Evolutionary conservation across 2,888 invertebrate genomes (phyloP).

Genomic region (Anagyrus pseudococci): DNA sequence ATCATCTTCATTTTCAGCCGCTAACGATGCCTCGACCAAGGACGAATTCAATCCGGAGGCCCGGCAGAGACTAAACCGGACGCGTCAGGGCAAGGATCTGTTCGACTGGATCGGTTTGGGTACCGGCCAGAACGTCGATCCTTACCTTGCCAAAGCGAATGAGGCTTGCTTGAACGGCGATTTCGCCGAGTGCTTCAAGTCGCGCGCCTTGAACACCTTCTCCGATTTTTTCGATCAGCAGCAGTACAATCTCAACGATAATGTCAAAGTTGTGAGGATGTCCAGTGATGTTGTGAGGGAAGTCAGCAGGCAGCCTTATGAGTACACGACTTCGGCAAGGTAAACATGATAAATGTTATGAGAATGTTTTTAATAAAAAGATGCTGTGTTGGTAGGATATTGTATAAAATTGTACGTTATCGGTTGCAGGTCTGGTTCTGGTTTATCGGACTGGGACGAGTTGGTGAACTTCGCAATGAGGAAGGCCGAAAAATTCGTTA

Average conservation of each 20-base stretch:
- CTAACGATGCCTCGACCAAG: conserved; percentile 17
- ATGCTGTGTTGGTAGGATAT: too few relatives aligned
- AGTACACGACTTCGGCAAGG: conserved; percentile 73
- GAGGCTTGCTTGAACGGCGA: conserved; percentile 80
- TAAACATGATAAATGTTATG: conserved; percentile 32
- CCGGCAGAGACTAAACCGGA: conserved; percentile 49
- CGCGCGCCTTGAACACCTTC: conserved; percentile 76
- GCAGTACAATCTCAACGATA: conserved; percentile 67
- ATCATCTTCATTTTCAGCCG: not conserved
- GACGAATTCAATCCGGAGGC: conserved; percentile 28
- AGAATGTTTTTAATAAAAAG: not conserved
- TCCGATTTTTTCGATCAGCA: conserved; percentile 79
- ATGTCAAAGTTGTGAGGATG: conserved; percentile 75
- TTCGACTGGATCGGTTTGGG: conserved; percentile 84
- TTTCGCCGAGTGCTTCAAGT: conserved; percentile 86
- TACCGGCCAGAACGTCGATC: conserved; percentile 75
- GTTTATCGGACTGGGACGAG: conserved; percentile 83
- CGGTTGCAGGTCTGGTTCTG: conserved; percentile 61
- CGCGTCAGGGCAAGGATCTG: conserved; percentile 72
- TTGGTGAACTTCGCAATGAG: conserved; percentile 79
- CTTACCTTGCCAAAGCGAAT: conserved; percentile 77
- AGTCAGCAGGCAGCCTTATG: conserved; percentile 74
- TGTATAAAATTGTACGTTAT: too few relatives aligned
- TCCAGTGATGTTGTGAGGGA: conserved; percentile 74
- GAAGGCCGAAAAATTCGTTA: conserved; percentile 79